These are phyloP conservation scores for Trachythela sp. DNA, from an alignment of 64 coral and sea anemone genomes.

Conservation along the genomic window DNA sequence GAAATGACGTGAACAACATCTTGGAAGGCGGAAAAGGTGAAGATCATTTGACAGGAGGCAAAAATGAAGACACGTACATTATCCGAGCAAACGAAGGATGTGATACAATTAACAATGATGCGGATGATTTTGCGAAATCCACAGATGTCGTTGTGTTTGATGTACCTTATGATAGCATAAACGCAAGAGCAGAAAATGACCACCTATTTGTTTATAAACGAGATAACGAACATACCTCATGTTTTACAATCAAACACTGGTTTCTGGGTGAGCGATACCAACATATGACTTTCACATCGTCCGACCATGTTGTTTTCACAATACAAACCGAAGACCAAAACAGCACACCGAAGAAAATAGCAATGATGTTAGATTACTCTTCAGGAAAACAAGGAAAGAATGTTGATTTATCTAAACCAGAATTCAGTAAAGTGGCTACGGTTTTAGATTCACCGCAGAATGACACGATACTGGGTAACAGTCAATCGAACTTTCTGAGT, in stretches of 20 bases:
- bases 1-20: not conserved
- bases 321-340: not conserved
- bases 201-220: not conserved
- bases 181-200: not conserved
- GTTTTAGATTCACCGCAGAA: constrained; percentile 31
- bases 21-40: not conserved
- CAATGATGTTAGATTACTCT: constrained; percentile 42
- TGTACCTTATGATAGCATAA: not conserved
- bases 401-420: constrained; percentile 22
- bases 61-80: not conserved
- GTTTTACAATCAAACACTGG: too few species aligned
- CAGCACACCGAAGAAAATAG: not conserved
- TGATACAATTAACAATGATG: not conserved
- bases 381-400: not conserved
- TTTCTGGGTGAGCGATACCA: not conserved
- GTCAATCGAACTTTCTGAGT: constrained; percentile 35
- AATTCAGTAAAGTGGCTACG: constrained; percentile 16
- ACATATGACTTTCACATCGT: constrained; percentile 26
- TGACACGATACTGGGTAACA: constrained; percentile 22
- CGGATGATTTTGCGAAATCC: not conserved
- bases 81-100: not conserved
- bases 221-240: not conserved
- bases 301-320: constrained; percentile 43
- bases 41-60: not conserved
- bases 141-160: not conserved